Evolutionary conservation across 2,113 vertebrate species (phyloP).

Genomic region (Gambusia affinis): DNA sequence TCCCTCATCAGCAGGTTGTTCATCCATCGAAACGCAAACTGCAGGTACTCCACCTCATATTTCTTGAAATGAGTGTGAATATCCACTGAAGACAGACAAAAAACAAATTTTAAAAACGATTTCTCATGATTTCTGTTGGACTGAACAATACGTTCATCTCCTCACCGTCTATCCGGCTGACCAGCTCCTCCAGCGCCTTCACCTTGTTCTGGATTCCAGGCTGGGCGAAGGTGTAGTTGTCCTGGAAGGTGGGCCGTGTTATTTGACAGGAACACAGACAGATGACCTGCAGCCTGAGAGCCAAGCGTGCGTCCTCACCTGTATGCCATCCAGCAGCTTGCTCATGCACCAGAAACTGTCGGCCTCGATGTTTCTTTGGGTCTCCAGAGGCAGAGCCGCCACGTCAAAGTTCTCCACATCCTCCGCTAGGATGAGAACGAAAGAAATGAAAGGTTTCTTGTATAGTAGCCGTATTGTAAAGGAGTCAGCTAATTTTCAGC

Average conservation of each 20-base stretch:
- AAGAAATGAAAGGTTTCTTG: neutral
- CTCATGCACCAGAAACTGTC: constrained; percentile 99
- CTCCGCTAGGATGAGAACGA: constrained; percentile 82
- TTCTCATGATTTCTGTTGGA: neutral
- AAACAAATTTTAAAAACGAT: neutral
- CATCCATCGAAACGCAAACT: constrained; percentile 99
- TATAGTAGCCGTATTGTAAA: no score
- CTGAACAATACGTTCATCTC: neutral
- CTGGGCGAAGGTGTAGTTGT: constrained; percentile 98
- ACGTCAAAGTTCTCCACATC: constrained; percentile 97
- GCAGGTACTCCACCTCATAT: constrained; percentile 95
- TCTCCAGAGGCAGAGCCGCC: constrained; percentile 87
- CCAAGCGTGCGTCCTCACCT: constrained; percentile 76
- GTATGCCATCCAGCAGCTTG: constrained; percentile 97
- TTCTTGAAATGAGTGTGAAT: constrained; percentile 91
- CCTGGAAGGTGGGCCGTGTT: constrained; percentile 71
- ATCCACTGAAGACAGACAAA: constrained; percentile 82
- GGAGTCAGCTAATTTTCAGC: no score
- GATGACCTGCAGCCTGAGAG: neutral
- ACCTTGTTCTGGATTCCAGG: constrained; percentile 99
- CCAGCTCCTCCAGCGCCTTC: constrained; percentile 95
- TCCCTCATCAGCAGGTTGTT: constrained; percentile 98
- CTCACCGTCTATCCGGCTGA: constrained; percentile 96
- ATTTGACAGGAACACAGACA: neutral
- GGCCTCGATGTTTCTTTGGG: constrained; percentile 93